Evolutionary conservation across 2,113 vertebrate species (phyloP), one percentile per base, ranked within the genome.

Genomic region (Tachuris rubrigastra): DNA sequence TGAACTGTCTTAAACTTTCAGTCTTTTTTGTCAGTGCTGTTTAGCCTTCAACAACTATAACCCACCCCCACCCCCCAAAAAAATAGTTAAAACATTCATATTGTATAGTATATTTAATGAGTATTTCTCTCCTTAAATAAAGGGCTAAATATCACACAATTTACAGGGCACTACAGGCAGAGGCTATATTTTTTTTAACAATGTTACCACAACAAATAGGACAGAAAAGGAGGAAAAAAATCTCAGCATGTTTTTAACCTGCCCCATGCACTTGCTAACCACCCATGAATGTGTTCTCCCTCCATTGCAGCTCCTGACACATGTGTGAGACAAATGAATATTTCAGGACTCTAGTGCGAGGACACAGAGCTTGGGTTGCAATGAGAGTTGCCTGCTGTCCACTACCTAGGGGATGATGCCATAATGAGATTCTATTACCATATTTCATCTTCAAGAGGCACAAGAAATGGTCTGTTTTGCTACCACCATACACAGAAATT

Each of bases 71-170:
- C 39, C 39, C 39, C 39, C 12, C 39, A 41, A 28, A 13, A 75
- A 42, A 39, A 22, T 33, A 16, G 2, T 3, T 9, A n/a, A 66
- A 53, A 19, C 1, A 0, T n/a, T 49, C 14, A 8, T 16, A 21
- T 28, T 4, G 0, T 60, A n/a, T 7, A 5, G 12, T 21, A 12
- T 23, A 41, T 33, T 50, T 30, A 41, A 8, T 3, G 4, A 8
- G 2, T 20, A 3, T 18, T 72, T 63, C 24, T 28, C 6, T 60
- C 27, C 13, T 60, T 53, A 58, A 79, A 30, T 10, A 65, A 74
- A 67, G 8, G 3, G 8, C 5, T 86, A 41, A 85, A 18, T 23
- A 41, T 19, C 21, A 44, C 15, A 28, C 2, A 1, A 27, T 21
- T 84, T 71, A 42, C 24, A 53, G 47, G 21, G 9, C 27, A 17